Evolutionary conservation across 2,888 invertebrate species (phyloP).

Genomic region (Cerastis leucographa): DNA sequence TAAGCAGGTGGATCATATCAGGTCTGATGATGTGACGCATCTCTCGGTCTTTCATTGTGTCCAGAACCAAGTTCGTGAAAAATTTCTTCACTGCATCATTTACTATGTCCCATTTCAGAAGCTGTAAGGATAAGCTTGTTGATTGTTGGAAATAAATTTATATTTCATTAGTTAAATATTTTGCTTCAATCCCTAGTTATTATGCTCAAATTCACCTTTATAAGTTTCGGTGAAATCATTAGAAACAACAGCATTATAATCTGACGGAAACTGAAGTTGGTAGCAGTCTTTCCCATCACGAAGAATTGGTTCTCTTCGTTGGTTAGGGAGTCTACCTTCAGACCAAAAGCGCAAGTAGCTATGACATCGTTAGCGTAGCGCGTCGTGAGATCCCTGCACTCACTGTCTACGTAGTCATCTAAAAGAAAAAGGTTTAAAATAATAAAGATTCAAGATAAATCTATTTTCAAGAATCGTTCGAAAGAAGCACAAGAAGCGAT

Average conservation of each 20-base stretch:
- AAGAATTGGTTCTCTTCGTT: slow-evolving; percentile 90
- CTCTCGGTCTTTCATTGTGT: slow-evolving; percentile 82
- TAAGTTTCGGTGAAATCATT: slow-evolving; percentile 62
- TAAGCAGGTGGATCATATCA: slow-evolving; percentile 85
- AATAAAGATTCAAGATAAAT: neutral
- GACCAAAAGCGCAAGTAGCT: slow-evolving; percentile 88
- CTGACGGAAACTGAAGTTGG: slow-evolving; percentile 75
- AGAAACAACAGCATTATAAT: slow-evolving; percentile 68
- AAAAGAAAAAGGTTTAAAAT: neutral
- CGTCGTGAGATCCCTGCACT: slow-evolving; percentile 84
- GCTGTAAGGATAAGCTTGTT: slow-evolving; percentile 51
- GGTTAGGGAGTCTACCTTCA: slow-evolving; percentile 89
- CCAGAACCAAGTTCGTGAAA: slow-evolving; percentile 79
- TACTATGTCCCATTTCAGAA: slow-evolving; percentile 68
- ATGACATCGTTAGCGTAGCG: slow-evolving; percentile 89
- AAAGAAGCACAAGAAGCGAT: slow-evolving; percentile 87
- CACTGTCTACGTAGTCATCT: slow-evolving; percentile 76
- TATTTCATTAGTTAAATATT: neutral
- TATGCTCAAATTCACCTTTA: slow-evolving; percentile 60
- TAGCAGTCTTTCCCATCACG: slow-evolving; percentile 84
- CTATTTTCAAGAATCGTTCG: neutral
- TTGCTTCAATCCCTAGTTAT: too few relatives aligned
- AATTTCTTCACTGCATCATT: slow-evolving; percentile 67
- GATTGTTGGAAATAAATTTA: neutral
- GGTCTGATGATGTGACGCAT: slow-evolving; percentile 81